phyloP scores from a whole-genome alignment of 2,113 vertebrate species.

The Rhinoderma darwinii region DNA sequence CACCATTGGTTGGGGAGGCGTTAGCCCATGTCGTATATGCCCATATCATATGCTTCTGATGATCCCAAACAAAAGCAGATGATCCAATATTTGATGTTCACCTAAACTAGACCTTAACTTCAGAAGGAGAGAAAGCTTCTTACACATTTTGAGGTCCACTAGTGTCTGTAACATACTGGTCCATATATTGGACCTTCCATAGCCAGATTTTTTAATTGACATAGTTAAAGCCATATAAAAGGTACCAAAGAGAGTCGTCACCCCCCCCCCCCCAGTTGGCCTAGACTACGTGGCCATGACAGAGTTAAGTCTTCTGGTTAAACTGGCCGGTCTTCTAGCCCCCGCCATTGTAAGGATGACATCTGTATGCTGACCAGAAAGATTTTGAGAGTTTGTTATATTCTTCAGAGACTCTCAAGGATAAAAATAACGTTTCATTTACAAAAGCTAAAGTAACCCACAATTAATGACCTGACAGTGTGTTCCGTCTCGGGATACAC shows the following conservation, averaged over 20 bases:
- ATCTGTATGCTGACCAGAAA: constrained; percentile 43
- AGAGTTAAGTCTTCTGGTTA: neutral
- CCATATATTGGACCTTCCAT: too few relatives aligned
- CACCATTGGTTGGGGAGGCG: neutral
- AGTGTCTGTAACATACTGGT: too few relatives aligned
- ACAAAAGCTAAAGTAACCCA: constrained; percentile 60
- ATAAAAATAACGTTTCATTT: constrained; percentile 60
- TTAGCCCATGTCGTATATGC: neutral
- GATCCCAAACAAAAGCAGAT: too few relatives aligned
- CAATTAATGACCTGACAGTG: constrained; percentile 64
- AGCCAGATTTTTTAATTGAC: too few relatives aligned
- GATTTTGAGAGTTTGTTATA: constrained; percentile 55
- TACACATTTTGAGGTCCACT: too few relatives aligned
- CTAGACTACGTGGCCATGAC: too few relatives aligned
- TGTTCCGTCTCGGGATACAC: constrained; percentile 64
- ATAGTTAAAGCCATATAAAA: too few relatives aligned
- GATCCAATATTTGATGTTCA: too few relatives aligned
- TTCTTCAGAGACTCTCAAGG: constrained; percentile 56
- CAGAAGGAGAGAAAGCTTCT: too few relatives aligned
- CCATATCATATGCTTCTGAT: too few relatives aligned
- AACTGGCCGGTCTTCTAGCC: neutral
- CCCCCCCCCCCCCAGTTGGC: neutral
- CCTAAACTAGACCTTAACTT: too few relatives aligned
- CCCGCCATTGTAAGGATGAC: constrained; percentile 47
- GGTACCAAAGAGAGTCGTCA: neutral